These are phyloP conservation scores for Nebria brevicollis DNA, from an alignment of 2,888 invertebrate genomes.

Conservation along the genomic window DNA sequence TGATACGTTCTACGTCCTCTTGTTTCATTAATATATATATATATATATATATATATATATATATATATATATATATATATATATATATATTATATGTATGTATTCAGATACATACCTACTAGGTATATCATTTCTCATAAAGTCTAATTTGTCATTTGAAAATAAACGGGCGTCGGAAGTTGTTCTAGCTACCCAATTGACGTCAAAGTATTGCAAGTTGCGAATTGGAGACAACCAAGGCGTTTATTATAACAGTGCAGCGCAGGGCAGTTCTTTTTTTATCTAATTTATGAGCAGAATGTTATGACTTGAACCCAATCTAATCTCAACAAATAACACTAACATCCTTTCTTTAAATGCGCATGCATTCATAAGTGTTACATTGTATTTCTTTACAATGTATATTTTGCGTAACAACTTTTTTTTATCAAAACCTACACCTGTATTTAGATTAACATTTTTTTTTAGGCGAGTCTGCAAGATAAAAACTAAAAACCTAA, in stretches of 20 bases:
- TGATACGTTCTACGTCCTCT: too few species aligned
- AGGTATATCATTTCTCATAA: neutral
- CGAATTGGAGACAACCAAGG: neutral
- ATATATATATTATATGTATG: too few species aligned
- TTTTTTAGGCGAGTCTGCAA: neutral
- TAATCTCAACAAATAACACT: neutral
- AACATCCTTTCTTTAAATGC: neutral
- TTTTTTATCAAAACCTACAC: neutral
- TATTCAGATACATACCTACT: neutral
- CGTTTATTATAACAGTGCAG: neutral
- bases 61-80: too few species aligned
- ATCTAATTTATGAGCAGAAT: neutral
- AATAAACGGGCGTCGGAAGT: neutral
- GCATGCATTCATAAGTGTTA: neutral
- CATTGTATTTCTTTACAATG: neutral
- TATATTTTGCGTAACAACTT: neutral
- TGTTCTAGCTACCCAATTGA: neutral
- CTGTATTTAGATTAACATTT: neutral
- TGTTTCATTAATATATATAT: neutral
- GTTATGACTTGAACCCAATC: neutral
- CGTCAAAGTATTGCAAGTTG: neutral
- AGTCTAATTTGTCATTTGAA: neutral
- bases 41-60: too few species aligned
- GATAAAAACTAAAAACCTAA: neutral
- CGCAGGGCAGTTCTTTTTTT: neutral